phyloP scores from a whole-genome alignment of 2,113 vertebrate genomes.

The Poicephalus meyeri region DNA sequence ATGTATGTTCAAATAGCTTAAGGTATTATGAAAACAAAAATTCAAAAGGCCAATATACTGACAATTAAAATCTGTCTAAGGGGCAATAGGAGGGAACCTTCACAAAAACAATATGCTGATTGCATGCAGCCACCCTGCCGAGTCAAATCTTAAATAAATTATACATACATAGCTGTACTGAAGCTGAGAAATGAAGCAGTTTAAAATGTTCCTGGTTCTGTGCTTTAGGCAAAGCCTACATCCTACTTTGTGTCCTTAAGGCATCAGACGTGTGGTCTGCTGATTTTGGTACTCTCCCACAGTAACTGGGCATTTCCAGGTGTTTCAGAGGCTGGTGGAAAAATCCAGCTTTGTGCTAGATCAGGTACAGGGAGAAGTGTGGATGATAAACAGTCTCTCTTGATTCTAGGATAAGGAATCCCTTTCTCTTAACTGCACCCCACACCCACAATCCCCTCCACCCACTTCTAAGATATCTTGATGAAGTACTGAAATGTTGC shows the following conservation, averaged over 20 bases:
- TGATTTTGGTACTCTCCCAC: not conserved
- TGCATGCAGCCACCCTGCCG: conserved; percentile 51
- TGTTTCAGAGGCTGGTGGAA: not conserved
- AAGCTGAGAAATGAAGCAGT: conserved; percentile 37
- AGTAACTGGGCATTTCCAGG: not conserved
- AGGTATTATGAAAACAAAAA: conserved; percentile 64
- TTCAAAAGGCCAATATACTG: conserved; percentile 52
- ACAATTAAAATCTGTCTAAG: conserved; percentile 63
- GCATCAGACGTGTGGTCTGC: not conserved
- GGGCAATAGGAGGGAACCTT: conserved; percentile 53
- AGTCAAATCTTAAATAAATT: conserved; percentile 69
- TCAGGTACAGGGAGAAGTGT: not conserved
- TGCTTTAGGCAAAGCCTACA: conserved; percentile 26
- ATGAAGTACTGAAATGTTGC: not conserved
- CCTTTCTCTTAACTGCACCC: not conserved
- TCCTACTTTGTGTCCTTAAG: not conserved
- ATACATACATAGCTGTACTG: conserved; percentile 30
- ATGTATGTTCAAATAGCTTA: conserved; percentile 60
- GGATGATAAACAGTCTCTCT: not conserved
- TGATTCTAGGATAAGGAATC: not conserved
- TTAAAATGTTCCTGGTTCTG: conserved; percentile 16
- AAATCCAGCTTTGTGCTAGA: not conserved
- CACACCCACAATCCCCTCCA: not conserved
- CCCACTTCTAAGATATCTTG: conserved; percentile 15
- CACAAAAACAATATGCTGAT: conserved; percentile 59